Base-by-base conservation (phyloP, 2,113 vertebrate species). In the Oplegnathus fasciatus region DNA sequence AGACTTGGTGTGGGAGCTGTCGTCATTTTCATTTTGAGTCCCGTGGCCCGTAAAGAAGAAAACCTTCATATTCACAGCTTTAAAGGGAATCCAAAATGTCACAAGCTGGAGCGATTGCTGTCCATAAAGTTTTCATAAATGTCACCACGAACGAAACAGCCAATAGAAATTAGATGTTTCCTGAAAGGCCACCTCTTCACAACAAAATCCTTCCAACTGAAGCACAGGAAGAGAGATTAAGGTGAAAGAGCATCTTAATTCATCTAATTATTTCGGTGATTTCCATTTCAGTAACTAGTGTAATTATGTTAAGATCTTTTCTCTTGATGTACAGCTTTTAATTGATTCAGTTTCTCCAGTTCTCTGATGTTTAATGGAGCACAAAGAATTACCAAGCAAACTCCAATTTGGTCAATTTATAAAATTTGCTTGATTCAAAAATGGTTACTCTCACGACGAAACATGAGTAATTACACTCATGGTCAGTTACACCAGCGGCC, bases 81-180 rank as follows among this genome's bases (percentile, higher is more conserved):
- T 93, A 89, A 94, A 93, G 93, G 91, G 91, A 88, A 89, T 92
- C 86, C 80, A 90, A 95, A 94, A 95, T 92, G 92, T 94, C 96
- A 95, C 90, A 88, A 75, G 86, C 87, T 78, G 74, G 79, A 83
- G 82, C 74, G 79, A 90, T 57, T 75, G 78, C 83, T 87, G 86
- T 89, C 88, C 76, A 93, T 94, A 92, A 94, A 93, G 91, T 90
- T 95, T 93, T 93, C 91, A 93, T 93, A 93, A 95, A 94, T 94
- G 92, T 93, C 92, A 92, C 78, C 2, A 85, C 1, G 54, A 83
- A 67, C 9, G 48, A 88, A 92, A 80, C 80, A 67, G 62, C 81
- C 88, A 78, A 64, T 75, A 80, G 76, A 77, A 90, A 92, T 90
- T 84, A 91, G 76, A 65, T 75, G 52, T 92, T 89, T 91, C 82